Base-by-base conservation (phyloP, 2,797 vertebrate genomes). In the Melanotaenia parkinsoni region DNA sequence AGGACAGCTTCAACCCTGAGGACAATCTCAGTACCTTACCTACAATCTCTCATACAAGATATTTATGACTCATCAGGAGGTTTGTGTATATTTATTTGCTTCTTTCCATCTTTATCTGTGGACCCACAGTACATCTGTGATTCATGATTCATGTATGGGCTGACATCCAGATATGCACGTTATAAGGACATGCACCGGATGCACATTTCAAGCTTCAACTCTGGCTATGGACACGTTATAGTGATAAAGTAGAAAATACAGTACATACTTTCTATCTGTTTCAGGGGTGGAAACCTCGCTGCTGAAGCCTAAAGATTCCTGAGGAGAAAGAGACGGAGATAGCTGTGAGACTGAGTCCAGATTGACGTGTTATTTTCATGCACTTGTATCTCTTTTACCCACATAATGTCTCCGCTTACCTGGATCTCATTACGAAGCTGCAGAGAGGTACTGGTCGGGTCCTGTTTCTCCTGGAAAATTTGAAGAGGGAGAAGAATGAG, bases 211-310 rank as follows among this genome's bases (percentile, higher is more conserved):
- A 64, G 28, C 33, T 58, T 74, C 64, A 12, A 50, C 9, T 2
- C 8, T 9, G 51, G 38, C 56, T 62, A 7, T 0, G 0, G 45
- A 77, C 67, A 59, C 30, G 53, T 70, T 56, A 58, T 14, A 38
- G 32, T 3, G 50, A 76, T 66, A 14, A 30, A 63, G 11, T 18
- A 9, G 63, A 10, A 3, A 5, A 0, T 20, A 3, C 9, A 30
- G 2, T 22, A 62, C 97, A 91, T 97, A 99, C 98, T 97, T 98
- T 94, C 96, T 95, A 88, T 98, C 98, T 1, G 94, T 95, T 91
- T 99, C 97, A n/a, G 98, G 98, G 13, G 97, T 99, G 80, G 98
- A 98, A 6, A 95, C 92, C 0, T 95, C 90, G 61, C 97, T 99
- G 91, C 95, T 96, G 89, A 98, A 95, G 77, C 96, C 96, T 70